Percentiles rank a stretch among this genome's conserved stretches.
Evolutionary conservation across 2,888 invertebrate species (phyloP).

Genomic region (Cephus rjabovi): DNA sequence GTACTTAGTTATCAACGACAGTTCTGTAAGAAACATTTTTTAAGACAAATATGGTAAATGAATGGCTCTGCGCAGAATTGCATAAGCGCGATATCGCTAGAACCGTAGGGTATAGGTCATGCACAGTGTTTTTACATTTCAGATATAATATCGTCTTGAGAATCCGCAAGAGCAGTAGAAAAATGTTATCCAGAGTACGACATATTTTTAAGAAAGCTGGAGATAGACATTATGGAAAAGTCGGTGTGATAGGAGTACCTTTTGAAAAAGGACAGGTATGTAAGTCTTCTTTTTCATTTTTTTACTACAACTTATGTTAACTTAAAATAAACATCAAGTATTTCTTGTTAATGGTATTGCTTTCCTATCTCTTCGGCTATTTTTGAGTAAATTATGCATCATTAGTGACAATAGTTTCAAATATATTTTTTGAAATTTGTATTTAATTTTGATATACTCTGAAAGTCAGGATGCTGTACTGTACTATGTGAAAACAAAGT

Average conservation of each 20-base stretch:
- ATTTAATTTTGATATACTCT: not conserved
- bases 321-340: not conserved
- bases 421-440: not conserved
- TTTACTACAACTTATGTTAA: not conserved
- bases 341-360: not conserved
- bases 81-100: not conserved
- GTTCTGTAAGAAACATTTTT: not conserved
- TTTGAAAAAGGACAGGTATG: slow-evolving; percentile 80
- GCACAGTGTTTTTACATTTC: not conserved
- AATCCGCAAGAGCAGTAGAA: slow-evolving; percentile 27
- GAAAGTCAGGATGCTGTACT: not conserved
- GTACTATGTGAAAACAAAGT: not conserved
- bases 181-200: slow-evolving; percentile 45
- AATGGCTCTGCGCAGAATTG: not conserved
- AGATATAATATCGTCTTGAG: slow-evolving; percentile 31
- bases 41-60: not conserved
- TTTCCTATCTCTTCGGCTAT: not conserved
- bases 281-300: slow-evolving; percentile 37
- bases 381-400: not conserved
- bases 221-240: slow-evolving; percentile 62
- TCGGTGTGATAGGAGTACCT: slow-evolving; percentile 85
- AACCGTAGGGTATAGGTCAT: not conserved
- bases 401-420: not conserved
- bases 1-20: not conserved
- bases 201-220: slow-evolving; percentile 32